Conservation (phyloP, 2,797 vertebrate genomes). For the Falco cherrug region DNA sequence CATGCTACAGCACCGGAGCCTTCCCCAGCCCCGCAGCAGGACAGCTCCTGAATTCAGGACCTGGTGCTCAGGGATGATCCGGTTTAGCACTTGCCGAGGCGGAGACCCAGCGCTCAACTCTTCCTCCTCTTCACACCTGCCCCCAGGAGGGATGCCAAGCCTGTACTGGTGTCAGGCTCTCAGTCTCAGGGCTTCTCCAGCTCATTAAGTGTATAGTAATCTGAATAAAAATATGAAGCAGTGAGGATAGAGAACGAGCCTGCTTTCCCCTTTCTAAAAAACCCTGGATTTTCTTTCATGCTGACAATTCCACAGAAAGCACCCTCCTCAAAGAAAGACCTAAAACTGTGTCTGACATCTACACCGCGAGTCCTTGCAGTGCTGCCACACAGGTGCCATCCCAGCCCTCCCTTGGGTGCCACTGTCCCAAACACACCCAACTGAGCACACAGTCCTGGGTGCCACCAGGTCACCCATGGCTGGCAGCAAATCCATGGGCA, state of each 20-base stretch:
- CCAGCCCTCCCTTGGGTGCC: background rate
- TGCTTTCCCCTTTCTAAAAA: background rate
- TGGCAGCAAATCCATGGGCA: background rate
- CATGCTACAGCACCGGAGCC: background rate
- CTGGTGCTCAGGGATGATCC: background rate
- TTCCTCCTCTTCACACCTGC: background rate
- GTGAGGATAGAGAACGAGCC: accelerated
- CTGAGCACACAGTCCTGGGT: background rate
- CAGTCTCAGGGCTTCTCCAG: background rate
- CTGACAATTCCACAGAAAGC: background rate
- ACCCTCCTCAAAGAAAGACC: background rate
- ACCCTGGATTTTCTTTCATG: background rate
- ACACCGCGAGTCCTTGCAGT: accelerated
- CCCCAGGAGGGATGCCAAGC: background rate
- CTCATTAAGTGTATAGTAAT: background rate
- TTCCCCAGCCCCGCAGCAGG: background rate
- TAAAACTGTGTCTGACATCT: accelerated
- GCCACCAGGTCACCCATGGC: background rate
- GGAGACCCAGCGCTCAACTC: background rate
- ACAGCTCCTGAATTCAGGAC: accelerated
- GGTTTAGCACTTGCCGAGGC: background rate
- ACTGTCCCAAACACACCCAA: background rate
- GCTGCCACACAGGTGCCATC: background rate
- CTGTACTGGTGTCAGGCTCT: background rate
- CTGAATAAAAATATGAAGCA: background rate